phyloP scores from a whole-genome alignment of 2,888 invertebrate genomes.

The Poecilobothrus nobilitatus region DNA sequence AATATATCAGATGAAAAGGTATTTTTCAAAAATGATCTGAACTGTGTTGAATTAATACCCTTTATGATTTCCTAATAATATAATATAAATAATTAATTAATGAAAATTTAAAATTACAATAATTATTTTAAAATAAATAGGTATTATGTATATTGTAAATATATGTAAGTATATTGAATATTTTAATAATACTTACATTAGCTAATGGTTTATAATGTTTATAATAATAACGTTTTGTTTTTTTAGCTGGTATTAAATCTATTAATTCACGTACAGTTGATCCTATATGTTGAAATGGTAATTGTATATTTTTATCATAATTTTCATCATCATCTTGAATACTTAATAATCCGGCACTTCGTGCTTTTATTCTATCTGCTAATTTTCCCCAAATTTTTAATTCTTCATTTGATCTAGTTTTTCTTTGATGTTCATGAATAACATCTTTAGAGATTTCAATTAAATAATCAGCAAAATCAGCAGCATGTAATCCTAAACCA shows the following conservation, averaged over 20 bases:
- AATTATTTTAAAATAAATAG: neutral
- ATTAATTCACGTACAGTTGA: neutral
- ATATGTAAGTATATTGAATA: neutral
- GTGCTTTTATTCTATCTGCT: neutral
- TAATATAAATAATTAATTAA: neutral
- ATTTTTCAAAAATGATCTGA: neutral
- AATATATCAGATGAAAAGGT: neutral
- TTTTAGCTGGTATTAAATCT: slow-evolving; percentile 7
- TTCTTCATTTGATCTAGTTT: neutral
- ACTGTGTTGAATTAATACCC: neutral
- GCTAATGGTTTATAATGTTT: neutral
- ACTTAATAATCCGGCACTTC: neutral
- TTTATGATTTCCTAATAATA: neutral
- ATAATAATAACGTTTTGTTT: slow-evolving; percentile 1
- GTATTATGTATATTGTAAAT: neutral
- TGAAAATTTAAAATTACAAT: neutral
- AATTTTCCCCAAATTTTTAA: neutral
- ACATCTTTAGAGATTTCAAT: neutral
- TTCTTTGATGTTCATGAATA: neutral
- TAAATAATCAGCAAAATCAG: slow-evolving; percentile 10
- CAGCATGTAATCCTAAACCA: slow-evolving; percentile 8
- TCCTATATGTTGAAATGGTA: neutral
- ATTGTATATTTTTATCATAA: neutral
- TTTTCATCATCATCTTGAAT: neutral
- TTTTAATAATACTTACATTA: neutral